Evolutionary conservation across 2,113 vertebrate genomes (phyloP).

Genomic region (Eolophus roseicapilla): DNA sequence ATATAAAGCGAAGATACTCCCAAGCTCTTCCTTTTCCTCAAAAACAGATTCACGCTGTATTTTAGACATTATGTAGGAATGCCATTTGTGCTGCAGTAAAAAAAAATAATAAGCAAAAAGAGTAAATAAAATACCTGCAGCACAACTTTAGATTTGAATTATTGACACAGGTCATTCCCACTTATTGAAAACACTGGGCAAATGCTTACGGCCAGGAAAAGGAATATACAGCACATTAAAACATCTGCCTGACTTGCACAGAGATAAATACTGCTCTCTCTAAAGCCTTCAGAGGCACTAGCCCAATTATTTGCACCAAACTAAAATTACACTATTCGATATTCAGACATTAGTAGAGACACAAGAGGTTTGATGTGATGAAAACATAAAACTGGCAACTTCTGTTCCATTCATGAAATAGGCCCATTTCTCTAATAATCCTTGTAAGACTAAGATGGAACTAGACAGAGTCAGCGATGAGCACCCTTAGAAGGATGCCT

Average conservation of each 20-base stretch:
- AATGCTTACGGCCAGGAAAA: neutral
- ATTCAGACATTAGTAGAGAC: neutral
- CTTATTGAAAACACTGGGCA: neutral
- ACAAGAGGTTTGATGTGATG: neutral
- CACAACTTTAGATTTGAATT: neutral
- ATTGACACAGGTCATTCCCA: neutral
- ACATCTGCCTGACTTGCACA: neutral
- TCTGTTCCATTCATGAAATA: neutral
- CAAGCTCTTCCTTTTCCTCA: neutral
- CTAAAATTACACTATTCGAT: neutral
- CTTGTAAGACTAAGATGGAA: fast-evolving
- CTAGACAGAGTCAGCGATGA: fast-evolving
- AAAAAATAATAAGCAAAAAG: neutral
- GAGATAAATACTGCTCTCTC: neutral
- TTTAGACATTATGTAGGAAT: neutral
- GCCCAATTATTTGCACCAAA: neutral
- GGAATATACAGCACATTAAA: neutral
- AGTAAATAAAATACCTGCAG: neutral
- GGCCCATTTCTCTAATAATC: neutral
- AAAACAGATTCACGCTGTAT: neutral
- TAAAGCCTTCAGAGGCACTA: neutral
- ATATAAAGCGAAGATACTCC: neutral
- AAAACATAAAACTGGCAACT: neutral
- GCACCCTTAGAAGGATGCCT: neutral
- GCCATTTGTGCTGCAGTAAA: neutral